These are phyloP conservation scores for Acyrthosiphon pisum DNA, from an alignment of 1,140 invertebrate genomes.

Conservation along the genomic window DNA sequence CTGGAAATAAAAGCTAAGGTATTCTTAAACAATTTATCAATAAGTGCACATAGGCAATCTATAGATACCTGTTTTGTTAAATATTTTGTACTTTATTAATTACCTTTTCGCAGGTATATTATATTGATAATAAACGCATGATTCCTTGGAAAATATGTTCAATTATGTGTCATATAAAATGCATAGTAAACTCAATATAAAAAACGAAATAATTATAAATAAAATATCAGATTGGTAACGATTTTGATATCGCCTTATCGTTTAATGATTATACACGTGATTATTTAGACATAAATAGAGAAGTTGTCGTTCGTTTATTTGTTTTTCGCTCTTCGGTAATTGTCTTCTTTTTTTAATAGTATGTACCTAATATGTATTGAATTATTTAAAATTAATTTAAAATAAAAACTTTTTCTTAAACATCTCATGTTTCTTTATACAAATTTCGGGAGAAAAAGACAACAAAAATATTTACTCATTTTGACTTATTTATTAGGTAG, in stretches of 20 bases:
- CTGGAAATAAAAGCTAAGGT: neutral
- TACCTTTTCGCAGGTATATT: neutral
- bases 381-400: neutral
- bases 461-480: neutral
- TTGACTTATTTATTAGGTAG: neutral
- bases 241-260: neutral
- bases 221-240: neutral
- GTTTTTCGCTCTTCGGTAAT: neutral
- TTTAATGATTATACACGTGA: neutral
- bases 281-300: neutral
- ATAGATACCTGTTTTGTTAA: neutral
- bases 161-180: neutral
- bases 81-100: neutral
- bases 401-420: neutral
- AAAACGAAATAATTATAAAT: neutral
- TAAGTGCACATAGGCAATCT: too few relatives aligned
- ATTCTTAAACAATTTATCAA: neutral
- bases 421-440: neutral
- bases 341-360: too few relatives aligned
- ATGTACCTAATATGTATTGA: neutral
- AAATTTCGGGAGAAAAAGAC: neutral
- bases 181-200: neutral
- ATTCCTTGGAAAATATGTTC: neutral
- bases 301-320: neutral
- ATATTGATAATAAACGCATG: neutral